Conservation (phyloP, 2,888 invertebrate genomes). For the Malthinus seriepunctatus region DNA sequence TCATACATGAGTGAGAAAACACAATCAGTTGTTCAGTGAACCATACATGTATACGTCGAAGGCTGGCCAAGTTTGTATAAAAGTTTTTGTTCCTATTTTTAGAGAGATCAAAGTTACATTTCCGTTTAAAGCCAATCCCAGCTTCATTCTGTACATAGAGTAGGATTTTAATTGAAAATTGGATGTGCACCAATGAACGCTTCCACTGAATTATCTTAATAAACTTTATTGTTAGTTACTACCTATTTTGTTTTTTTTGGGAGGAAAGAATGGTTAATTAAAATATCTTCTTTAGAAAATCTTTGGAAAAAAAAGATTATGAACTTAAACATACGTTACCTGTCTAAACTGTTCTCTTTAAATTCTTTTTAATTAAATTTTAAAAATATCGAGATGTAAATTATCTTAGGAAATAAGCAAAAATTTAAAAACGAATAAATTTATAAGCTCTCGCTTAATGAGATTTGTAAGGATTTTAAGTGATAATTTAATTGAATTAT, state of each 20-base stretch:
- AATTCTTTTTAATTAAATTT: too few species aligned
- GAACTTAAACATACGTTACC: too few species aligned
- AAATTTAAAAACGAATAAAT: too few species aligned
- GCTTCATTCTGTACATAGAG: constrained; percentile 38
- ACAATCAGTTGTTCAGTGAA: constrained; percentile 50
- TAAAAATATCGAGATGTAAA: too few species aligned
- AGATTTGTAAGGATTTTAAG: too few species aligned
- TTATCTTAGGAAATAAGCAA: too few species aligned
- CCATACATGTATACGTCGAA: constrained; percentile 46
- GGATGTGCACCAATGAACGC: constrained; percentile 43
- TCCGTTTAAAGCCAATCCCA: constrained; percentile 49
- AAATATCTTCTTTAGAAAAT: too few species aligned
- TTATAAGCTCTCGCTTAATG: too few species aligned
- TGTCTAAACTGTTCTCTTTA: too few species aligned
- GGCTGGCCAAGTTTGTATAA: constrained; percentile 50
- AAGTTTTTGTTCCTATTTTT: constrained; percentile 41
- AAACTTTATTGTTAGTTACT: constrained; percentile 30
- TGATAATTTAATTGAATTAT: too few species aligned
- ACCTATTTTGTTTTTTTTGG: constrained; percentile 25
- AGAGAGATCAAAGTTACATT: constrained; percentile 47
- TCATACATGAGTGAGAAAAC: constrained; percentile 52
- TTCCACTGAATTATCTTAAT: constrained; percentile 30
- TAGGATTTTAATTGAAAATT: constrained; percentile 40
- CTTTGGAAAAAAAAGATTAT: too few species aligned
- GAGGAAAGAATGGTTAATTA: background rate